phyloP scores from a whole-genome alignment of 2,797 vertebrate genomes.

The Syndactyla subalaris region DNA sequence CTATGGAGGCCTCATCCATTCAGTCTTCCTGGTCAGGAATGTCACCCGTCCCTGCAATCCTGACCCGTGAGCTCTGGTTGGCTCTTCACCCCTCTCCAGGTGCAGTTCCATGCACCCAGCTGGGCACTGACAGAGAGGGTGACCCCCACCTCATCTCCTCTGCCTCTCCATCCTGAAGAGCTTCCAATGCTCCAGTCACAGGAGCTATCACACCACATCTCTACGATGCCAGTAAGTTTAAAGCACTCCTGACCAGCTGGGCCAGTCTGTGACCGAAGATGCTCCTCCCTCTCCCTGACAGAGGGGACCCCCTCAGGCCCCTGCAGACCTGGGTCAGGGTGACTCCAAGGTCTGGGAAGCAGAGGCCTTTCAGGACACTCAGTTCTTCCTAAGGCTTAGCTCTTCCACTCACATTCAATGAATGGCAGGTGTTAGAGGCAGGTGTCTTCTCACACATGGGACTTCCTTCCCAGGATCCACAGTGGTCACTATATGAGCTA shows the following conservation, averaged over 20 bases:
- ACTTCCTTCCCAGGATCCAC: not conserved
- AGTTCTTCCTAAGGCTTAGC: not conserved
- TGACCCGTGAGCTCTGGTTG: not conserved
- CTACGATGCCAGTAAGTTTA: not conserved
- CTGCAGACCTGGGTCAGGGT: not conserved
- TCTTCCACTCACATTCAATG: not conserved
- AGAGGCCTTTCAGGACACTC: not conserved
- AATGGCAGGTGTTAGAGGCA: not conserved
- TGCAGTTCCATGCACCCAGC: not conserved
- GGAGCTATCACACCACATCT: not conserved
- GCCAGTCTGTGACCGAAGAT: not conserved
- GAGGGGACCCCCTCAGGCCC: not conserved
- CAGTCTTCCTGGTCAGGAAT: not conserved
- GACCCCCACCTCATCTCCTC: not conserved
- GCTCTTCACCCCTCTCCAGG: not conserved
- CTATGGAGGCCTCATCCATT: not conserved
- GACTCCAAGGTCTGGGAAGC: not conserved
- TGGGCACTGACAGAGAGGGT: not conserved
- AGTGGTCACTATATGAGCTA: not conserved
- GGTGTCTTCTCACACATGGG: rapidly evolving
- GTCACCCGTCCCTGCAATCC: not conserved
- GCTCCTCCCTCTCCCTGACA: not conserved
- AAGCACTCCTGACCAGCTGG: not conserved
- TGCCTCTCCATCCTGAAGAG: not conserved
- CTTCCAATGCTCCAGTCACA: not conserved